Percentiles rank a stretch among this genome's conserved stretches.
phyloP scores from a whole-genome alignment of 2,797 vertebrate genomes.

The Salarias fasciatus region DNA sequence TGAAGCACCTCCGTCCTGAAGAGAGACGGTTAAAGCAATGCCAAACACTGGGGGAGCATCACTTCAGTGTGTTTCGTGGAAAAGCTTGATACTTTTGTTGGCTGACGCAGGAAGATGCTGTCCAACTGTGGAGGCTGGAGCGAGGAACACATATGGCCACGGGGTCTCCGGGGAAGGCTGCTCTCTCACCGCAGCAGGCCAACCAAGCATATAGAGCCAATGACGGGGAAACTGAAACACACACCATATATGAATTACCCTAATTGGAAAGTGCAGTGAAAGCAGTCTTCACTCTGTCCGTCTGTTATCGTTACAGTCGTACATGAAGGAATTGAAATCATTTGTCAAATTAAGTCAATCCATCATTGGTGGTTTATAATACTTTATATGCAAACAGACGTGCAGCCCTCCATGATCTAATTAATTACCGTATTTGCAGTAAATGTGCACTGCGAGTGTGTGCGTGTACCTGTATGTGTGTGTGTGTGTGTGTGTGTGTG shows the following conservation, averaged over 20 bases:
- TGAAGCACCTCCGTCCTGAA: constrained; percentile 3
- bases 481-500: constrained; percentile 5
- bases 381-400: not conserved
- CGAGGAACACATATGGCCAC: constrained; percentile 24
- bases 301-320: not conserved
- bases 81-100: not conserved
- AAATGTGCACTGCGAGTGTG: constrained; percentile 7
- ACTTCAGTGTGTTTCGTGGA: constrained; percentile 11
- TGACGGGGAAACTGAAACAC: constrained; percentile 21
- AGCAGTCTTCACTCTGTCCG: too few species aligned
- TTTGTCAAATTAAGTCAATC: not conserved
- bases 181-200: constrained; percentile 1
- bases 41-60: constrained; percentile 6
- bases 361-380: constrained; percentile 9
- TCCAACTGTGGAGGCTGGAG: constrained; percentile 28
- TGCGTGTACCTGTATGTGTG: constrained; percentile 12
- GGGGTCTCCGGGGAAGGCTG: not conserved
- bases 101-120: not conserved
- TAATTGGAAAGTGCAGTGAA: too few species aligned
- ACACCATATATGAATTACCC: not conserved
- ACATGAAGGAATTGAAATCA: too few species aligned
- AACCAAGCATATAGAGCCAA: constrained; percentile 23
- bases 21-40: constrained; percentile 9
- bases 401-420: constrained; percentile 7
- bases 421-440: constrained; percentile 9